phyloP scores from a whole-genome alignment of 2,888 invertebrate genomes.

The Galerucella nymphaeae region DNA sequence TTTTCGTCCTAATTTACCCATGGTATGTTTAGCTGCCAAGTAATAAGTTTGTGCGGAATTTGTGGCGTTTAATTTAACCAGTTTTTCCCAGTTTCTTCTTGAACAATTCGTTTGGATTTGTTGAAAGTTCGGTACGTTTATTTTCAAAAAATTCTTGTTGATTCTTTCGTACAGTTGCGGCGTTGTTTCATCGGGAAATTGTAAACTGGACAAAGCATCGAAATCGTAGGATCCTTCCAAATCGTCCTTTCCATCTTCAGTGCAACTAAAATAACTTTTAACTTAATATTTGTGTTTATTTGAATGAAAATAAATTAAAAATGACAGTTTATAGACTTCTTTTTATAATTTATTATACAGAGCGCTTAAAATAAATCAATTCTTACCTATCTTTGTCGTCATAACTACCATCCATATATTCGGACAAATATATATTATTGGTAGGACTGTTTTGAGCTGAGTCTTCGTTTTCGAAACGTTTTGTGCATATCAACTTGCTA shows the following conservation, averaged over 20 bases:
- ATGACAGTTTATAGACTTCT: no score
- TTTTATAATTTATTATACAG: no score
- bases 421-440: conserved; percentile 38
- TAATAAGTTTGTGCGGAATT: conserved; percentile 67
- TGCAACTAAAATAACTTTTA: conserved; percentile 31
- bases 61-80: conserved; percentile 74
- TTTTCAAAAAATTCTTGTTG: conserved; percentile 74
- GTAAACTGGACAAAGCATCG: conserved; percentile 60
- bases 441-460: conserved; percentile 73
- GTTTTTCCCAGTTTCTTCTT: conserved; percentile 72
- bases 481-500: conserved; percentile 65
- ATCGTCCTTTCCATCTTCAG: conserved; percentile 54
- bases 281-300: conserved; percentile 3
- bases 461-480: conserved; percentile 72
- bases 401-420: conserved; percentile 47
- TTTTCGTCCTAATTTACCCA: conserved; percentile 66
- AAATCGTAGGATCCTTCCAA: conserved; percentile 58
- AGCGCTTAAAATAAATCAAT: neutral
- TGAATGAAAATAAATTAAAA: neutral
- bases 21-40: conserved; percentile 75
- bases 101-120: conserved; percentile 74
- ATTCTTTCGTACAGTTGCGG: conserved; percentile 71
- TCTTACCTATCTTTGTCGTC: conserved; percentile 62
- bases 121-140: conserved; percentile 74
- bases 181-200: conserved; percentile 67